Evolutionary conservation across 2,113 vertebrate genomes (phyloP).

Genomic region (Suncus etruscus): DNA sequence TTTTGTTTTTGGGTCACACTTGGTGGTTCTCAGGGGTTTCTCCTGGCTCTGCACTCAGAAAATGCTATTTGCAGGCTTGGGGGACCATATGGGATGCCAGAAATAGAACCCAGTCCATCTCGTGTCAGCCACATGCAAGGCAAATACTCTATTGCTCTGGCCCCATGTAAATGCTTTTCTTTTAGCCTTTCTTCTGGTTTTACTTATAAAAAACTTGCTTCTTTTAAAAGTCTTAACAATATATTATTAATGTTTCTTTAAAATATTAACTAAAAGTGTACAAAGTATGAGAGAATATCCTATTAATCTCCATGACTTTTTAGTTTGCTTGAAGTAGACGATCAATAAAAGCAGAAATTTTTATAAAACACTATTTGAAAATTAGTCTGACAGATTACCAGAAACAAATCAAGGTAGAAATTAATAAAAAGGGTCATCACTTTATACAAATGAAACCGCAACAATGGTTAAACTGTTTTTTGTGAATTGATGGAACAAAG

Average conservation of each 20-base stretch:
- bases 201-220: neutral
- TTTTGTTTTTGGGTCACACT: no score
- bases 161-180: neutral
- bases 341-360: neutral
- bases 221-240: slow-evolving; percentile 15
- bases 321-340: neutral
- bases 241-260: neutral
- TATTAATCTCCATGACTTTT: neutral
- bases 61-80: no score
- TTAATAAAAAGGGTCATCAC: neutral
- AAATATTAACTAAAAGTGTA: neutral
- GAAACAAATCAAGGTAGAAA: neutral
- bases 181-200: slow-evolving; percentile 43
- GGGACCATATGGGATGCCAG: no score
- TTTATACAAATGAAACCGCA: neutral
- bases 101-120: no score
- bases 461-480: neutral
- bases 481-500: neutral
- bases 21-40: no score
- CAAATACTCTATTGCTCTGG: no score
- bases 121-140: no score
- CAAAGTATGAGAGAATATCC: neutral
- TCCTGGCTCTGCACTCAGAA: no score
- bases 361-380: neutral
- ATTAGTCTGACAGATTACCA: neutral